A percentile compares a stretch with the other conserved stretches of the same genome.
Evolutionary conservation across 2,888 invertebrate species (phyloP).

Genomic region (Belgica antarctica): DNA sequence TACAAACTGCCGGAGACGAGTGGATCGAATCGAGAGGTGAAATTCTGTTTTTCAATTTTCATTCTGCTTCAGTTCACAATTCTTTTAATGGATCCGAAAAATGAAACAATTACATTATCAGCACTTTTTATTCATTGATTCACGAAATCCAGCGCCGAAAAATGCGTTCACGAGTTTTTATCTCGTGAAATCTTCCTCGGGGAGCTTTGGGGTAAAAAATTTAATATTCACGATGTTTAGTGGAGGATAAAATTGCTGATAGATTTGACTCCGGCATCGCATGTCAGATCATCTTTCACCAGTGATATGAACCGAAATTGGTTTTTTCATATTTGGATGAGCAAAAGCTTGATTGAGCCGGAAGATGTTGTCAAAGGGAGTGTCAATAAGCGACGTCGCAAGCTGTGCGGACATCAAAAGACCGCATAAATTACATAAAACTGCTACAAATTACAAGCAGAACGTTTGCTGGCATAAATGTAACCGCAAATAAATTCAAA

Average conservation of each 20-base stretch:
- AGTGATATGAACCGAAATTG: background rate
- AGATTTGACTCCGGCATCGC: background rate
- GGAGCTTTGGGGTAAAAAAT: background rate
- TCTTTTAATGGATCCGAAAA: slow-evolving; percentile 10
- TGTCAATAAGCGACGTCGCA: too few relatives aligned
- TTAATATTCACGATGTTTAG: slow-evolving; percentile 19
- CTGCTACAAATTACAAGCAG: too few relatives aligned
- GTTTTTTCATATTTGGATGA: background rate
- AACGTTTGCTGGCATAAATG: too few relatives aligned
- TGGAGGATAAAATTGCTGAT: slow-evolving; percentile 16
- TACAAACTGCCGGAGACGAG: background rate
- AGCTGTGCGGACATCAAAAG: too few relatives aligned
- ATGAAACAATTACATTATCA: slow-evolving; percentile 42
- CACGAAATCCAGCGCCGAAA: background rate
- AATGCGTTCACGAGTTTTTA: background rate
- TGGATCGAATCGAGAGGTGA: slow-evolving; percentile 11
- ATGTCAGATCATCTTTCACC: background rate
- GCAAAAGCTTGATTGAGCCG: slow-evolving; percentile 10
- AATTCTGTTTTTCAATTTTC: background rate
- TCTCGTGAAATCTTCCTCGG: too few relatives aligned
- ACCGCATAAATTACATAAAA: too few relatives aligned
- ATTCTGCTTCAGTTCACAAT: background rate
- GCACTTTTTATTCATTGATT: slow-evolving; percentile 38
- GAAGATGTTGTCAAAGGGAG: too few relatives aligned
- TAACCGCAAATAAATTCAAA: too few relatives aligned